Percentiles rank a stretch among this genome's conserved stretches.
Conservation (phyloP, 2,888 invertebrate species). For the Rotaria magnacalcarata region DNA sequence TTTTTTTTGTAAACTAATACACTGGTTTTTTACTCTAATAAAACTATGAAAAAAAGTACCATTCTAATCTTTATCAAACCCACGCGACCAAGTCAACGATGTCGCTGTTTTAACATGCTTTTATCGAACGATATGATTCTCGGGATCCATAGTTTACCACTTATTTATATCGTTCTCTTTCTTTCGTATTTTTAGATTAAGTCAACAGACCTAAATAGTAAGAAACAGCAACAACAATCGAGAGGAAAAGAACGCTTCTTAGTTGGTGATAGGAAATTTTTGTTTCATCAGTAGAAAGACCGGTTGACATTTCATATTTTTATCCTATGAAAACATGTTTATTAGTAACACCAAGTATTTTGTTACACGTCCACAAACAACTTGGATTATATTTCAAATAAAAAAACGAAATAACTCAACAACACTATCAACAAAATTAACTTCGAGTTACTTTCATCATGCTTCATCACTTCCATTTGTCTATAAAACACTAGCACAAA, state of each 20-base stretch:
- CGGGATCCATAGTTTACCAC: not conserved
- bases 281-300: no score
- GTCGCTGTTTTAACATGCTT: no score
- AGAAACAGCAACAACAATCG: not conserved
- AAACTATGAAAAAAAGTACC: no score
- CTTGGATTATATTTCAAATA: not conserved
- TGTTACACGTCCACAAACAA: not conserved
- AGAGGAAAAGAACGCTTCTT: not conserved
- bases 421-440: not conserved
- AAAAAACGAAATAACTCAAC: not conserved
- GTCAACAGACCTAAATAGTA: not conserved
- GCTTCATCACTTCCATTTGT: not conserved
- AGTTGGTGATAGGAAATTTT: no score
- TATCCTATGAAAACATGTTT: not conserved
- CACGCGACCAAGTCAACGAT: no score
- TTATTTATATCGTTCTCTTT: not conserved
- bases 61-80: no score
- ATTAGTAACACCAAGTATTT: not conserved
- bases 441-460: conserved; percentile 9
- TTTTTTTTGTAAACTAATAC: no score
- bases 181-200: not conserved
- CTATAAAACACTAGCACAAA: not conserved
- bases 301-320: no score
- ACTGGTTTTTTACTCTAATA: no score
- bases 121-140: not conserved